Base-by-base conservation (phyloP, 2,888 invertebrate species). In the Pomacea canaliculata region DNA sequence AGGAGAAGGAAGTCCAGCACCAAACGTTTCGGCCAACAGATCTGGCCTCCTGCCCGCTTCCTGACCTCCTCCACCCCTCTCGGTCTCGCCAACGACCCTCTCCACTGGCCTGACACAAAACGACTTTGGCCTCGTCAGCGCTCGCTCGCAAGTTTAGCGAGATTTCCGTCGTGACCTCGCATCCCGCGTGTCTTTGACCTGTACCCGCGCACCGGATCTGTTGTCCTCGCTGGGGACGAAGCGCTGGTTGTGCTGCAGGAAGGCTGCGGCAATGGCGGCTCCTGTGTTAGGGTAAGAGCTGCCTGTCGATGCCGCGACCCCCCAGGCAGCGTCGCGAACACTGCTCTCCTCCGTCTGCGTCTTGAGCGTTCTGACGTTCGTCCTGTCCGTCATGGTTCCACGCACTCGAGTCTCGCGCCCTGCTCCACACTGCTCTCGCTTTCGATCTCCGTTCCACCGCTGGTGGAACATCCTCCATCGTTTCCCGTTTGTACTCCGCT, bases 331-430 rank as follows among this genome's bases (percentile, higher is more conserved):
- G 66, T 76, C 71, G 10, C 70, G 70, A 62, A 63, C 48, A 8
- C 60, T n/a, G 19, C 49, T 23, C 56, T 73, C 72, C 27, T 82
- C 79, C 4, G 83, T 83, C 74, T 83, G 82, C n/a, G 70, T 78
- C 62, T 79, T 80, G 48, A 77, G 71, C 48, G 80, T 71, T 51
- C 80, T 65, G 10, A 76, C 74, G 62, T 79, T 76, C 0, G 65
- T 23, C n/a, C 62, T 23, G 23, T 81, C 81, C 13, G 84, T 82
- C 81, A 81, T 80, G 46, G 80, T 80, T 62, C 83, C 84, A 23
- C 73, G 78, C 8, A 79, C 73, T 76, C 78, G 79, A 19, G 77
- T 63, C n/a, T 78, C 78, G 3, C 60, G 19, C 10, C 13, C 23
- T 59, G 59, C 23, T 60, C 37, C 59, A 13, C 1, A 12, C 1